A percentile compares a stretch with the other conserved stretches of the same genome.
Evolutionary conservation across 2,797 vertebrate genomes (phyloP).

Genomic region (Mus caroli): DNA sequence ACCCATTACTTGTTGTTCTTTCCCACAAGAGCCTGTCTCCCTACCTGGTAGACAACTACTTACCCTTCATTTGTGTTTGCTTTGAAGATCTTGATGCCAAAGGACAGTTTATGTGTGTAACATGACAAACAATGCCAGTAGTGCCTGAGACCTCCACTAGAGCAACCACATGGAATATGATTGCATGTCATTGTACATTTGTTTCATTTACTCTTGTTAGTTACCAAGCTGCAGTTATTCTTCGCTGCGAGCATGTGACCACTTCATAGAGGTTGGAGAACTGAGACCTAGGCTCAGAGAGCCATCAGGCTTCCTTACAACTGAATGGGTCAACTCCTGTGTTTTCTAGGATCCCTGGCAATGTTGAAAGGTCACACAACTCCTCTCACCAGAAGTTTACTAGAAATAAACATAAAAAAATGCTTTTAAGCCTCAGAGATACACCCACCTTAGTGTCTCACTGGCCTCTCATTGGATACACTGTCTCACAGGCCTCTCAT

Average conservation of each 20-base stretch:
- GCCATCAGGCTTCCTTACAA: not conserved
- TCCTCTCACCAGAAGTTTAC: not conserved
- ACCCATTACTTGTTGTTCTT: not conserved
- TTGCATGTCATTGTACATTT: not conserved
- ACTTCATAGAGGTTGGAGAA: not conserved
- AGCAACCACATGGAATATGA: not conserved
- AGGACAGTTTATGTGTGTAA: not conserved
- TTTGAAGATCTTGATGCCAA: conserved; percentile 24
- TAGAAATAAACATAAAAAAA: conserved; percentile 3
- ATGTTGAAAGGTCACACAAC: not conserved
- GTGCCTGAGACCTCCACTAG: not conserved
- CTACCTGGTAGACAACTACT: not conserved
- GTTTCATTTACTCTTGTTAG: conserved; percentile 2
- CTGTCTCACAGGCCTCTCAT: not conserved
- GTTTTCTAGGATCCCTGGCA: not conserved
- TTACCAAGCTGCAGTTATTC: not conserved
- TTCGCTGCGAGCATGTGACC: not conserved
- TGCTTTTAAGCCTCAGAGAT: not conserved
- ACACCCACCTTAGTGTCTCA: not conserved
- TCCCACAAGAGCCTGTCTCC: not conserved
- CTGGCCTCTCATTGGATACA: not conserved
- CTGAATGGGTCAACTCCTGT: not conserved
- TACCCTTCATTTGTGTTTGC: conserved; percentile 25
- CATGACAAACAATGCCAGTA: conserved; percentile 11
- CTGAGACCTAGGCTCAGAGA: not conserved